phyloP scores from a whole-genome alignment of 2,797 vertebrate species.

The Cyprinodon diabolis region DNA sequence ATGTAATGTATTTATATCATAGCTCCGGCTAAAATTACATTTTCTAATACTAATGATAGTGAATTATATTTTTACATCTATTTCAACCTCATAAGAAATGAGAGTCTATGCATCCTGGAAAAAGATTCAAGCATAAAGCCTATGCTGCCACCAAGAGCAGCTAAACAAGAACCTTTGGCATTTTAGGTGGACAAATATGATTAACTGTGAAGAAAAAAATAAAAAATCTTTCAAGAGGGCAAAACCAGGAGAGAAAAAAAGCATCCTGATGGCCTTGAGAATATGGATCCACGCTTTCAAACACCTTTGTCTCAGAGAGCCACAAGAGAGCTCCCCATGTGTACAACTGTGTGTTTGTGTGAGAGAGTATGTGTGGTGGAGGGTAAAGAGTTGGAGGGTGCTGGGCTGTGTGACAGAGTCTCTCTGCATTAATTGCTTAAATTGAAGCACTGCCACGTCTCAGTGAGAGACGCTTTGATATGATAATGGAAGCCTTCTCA shows the following conservation, averaged over 20 bases:
- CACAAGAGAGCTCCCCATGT: conserved; percentile 47
- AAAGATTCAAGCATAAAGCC: background rate
- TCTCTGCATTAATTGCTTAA: conserved; percentile 99
- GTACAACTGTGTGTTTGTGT: conserved; percentile 26
- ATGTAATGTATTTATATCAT: background rate
- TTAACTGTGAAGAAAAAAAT: conserved; percentile 10
- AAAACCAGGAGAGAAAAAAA: conserved; percentile 40
- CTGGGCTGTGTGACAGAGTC: conserved; percentile 80
- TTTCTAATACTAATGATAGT: background rate
- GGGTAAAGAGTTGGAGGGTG: conserved; percentile 17
- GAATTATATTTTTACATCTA: background rate
- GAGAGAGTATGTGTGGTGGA: conserved; percentile 28
- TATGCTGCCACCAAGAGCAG: conserved; percentile 6
- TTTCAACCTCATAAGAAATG: background rate
- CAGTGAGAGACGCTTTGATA: conserved; percentile 99
- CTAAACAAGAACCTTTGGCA: conserved; percentile 10
- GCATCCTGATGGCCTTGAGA: conserved; percentile 67
- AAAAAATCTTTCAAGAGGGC: conserved; percentile 18
- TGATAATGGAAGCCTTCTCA: conserved; percentile 99
- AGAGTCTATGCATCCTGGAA: background rate
- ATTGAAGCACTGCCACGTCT: conserved; percentile 99
- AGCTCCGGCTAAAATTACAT: background rate
- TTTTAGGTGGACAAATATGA: conserved; percentile 31
- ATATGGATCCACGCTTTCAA: conserved; percentile 63
- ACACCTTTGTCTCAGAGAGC: conserved; percentile 68